Evolutionary conservation across 2,797 vertebrate species (phyloP).

Genomic region (Erithacus rubecula): DNA sequence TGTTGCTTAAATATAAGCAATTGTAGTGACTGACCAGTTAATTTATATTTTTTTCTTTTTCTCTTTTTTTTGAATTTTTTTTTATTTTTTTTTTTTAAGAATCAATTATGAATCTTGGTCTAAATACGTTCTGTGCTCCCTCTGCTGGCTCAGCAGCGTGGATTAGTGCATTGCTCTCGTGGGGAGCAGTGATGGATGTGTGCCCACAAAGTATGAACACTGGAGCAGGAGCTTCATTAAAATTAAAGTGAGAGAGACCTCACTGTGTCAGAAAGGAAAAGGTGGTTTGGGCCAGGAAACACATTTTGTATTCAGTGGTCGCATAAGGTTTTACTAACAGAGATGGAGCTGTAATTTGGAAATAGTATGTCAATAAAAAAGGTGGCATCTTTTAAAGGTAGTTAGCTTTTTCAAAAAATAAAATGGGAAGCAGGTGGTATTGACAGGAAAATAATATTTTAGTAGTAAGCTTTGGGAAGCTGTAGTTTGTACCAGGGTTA

Average conservation of each 20-base stretch:
- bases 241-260: conserved; percentile 18
- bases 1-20: background rate
- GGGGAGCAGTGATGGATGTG: background rate
- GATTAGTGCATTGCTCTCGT: background rate
- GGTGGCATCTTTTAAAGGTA: conserved; percentile 14
- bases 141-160: background rate
- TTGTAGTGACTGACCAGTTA: background rate
- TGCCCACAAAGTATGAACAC: background rate
- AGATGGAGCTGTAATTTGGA: conserved; percentile 20
- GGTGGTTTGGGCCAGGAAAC: conserved; percentile 19
- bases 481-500: background rate
- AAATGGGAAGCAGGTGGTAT: background rate
- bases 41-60: background rate
- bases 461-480: conserved; percentile 5
- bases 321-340: conserved; percentile 14
- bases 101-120: background rate
- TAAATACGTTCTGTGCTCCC: conserved; percentile 29
- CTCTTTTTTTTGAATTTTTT: background rate
- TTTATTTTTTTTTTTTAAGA: background rate
- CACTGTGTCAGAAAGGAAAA: background rate
- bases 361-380: conserved; percentile 22
- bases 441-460: conserved; percentile 17
- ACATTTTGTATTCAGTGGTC: background rate
- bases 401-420: background rate
- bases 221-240: background rate